Conservation (phyloP, 2,797 vertebrate species). For the Leptatherina wallacei region DNA sequence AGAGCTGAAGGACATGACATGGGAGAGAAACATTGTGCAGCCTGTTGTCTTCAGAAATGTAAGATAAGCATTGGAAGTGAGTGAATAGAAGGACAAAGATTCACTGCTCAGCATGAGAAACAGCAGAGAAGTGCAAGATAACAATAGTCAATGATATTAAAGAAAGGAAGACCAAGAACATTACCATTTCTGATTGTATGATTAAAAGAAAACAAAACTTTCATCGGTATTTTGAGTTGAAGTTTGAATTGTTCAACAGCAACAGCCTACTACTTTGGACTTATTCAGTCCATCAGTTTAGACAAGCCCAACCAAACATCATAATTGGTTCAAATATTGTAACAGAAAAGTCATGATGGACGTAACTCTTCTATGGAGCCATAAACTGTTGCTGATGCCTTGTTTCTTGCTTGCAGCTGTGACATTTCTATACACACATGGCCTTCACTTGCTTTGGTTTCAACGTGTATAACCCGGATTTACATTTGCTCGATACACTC, state of each 20-base stretch:
- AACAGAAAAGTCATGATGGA: not conserved
- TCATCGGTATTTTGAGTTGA: not conserved
- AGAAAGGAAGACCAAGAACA: not conserved
- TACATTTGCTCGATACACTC: conserved; percentile 48
- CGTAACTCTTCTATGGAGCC: conserved; percentile 13
- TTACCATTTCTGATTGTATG: not conserved
- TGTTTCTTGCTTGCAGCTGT: conserved; percentile 16
- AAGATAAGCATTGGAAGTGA: conserved; percentile 1
- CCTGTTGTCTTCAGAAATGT: not conserved
- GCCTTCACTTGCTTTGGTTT: conserved; percentile 28
- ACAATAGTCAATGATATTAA: not conserved
- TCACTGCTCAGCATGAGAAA: not conserved
- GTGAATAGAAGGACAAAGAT: not conserved
- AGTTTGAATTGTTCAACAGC: not conserved
- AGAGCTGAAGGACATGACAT: not conserved
- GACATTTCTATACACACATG: conserved; percentile 16
- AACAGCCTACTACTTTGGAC: conserved; percentile 46
- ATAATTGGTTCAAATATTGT: conserved; percentile 14
- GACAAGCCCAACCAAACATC: conserved; percentile 22
- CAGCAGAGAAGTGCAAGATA: not conserved
- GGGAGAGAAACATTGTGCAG: not conserved
- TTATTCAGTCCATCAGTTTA: conserved; percentile 25
- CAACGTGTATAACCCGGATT: conserved; percentile 48
- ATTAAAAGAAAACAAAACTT: too few species aligned
- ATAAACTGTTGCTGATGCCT: conserved; percentile 32